Base-by-base conservation (phyloP, 2,113 vertebrate genomes). In the Periophthalmodon schlosseri region DNA sequence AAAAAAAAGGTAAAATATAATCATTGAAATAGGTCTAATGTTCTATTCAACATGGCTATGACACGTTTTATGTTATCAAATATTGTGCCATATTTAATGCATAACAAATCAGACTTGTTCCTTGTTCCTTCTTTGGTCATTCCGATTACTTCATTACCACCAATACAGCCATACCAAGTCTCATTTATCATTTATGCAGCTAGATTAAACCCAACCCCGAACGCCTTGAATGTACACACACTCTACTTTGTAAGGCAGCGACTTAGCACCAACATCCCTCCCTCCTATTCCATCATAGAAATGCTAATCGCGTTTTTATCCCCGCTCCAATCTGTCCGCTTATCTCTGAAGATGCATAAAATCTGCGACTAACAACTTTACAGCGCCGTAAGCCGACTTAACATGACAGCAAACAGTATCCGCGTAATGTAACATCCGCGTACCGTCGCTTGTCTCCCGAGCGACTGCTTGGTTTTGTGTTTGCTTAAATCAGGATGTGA, bases 401-500 rank as follows among this genome's bases (percentile, higher is more conserved):
- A 23, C 28, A n/a, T 21, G 49, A 78, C 57, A 23, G 71, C 57
- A 33, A 57, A 66, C 47, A 7, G 44, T 20, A 49, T 68, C 44
- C n/a, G 20, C 8, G 39, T 16, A 68, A 36, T 15, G 34, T 36
- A 65, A 8, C 76, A 54, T 8, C 28, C 7, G 18, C n/a, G 24
- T 46, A 46, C 54, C 34, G n/a, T 23, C 23, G 56, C 68, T 47
- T n/a, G 33, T 28, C 71, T 60, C 57, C 20, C 23, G 7, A 16
- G 66, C 10, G 18, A 28, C 23, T 46, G 39, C 39, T 72, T 61
- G 28, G 15, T 34, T 47, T 49, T 44, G 10, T 13, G 58, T 65
- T 65, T n/a, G 34, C 54, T 72, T 67, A 12, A 74, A 79, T 70
- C 65, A 36, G 61, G n/a, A 36, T 58, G 5, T 52, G 36, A 69